Base-by-base conservation (phyloP, 2,888 invertebrate species). In the Erebia ligea region DNA sequence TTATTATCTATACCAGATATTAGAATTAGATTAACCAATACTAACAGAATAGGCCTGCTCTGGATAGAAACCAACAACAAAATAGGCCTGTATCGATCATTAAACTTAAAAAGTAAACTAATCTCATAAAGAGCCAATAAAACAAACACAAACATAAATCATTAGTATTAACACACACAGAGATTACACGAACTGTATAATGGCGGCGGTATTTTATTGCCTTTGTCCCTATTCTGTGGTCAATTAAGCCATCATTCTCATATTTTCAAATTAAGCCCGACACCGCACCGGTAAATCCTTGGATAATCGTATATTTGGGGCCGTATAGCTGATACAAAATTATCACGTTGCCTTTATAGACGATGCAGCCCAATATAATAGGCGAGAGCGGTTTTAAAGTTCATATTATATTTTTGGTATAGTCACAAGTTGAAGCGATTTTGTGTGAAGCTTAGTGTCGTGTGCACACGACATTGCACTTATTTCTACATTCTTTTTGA, bases 191-290 rank as follows among this genome's bases (percentile, higher is more conserved):
- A 25, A 58, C 21, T 67, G 11, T 67, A 61, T 73, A 73, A 73
- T 71, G 69, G 73, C 19, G 59, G 67, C 15, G 45, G 52, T 73
- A 73, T 71, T 67, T 73, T 73, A 73, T 69, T 66, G 69, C 73
- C 69, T 64, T 73, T 73, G 73, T 73, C 83, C 82, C 80, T 82
- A 80, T 80, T 79, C 77, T 79, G 80, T 80, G 79, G 81, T 82
- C 86, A 89, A 91, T 90, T 89, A 90, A 86, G 83, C 82, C 81
- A 78, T 83, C 81, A 79, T 84, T 84, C 83, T 81, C 88, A 91
- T 92, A 91, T 91, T 91, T 91, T 87, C 89, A 88, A 84, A 91
- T 92, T 90, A 90, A 86, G 80, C 80, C 79, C 75, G 84, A 86
- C 85, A 81, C 78, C 77, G 74, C 83, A 84, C 80, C 79, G 83